Evolutionary conservation across 2,888 invertebrate genomes (phyloP).

Genomic region (Nebria brevicollis): DNA sequence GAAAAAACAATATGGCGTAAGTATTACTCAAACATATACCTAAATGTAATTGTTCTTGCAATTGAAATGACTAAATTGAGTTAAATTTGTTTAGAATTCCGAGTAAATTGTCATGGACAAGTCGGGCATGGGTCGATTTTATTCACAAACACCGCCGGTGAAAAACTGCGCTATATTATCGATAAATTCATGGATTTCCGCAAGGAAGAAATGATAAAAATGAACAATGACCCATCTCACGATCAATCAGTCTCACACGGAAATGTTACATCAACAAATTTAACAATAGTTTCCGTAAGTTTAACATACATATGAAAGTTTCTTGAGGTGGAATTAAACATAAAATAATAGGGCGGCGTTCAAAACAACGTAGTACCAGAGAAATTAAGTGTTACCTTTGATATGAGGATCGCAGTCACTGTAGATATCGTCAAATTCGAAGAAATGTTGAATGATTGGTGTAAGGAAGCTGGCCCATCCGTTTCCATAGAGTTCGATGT

Average conservation of each 20-base stretch:
- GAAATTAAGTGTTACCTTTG: conserved; percentile 78
- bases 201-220: neutral
- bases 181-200: conserved; percentile 34
- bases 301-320: neutral
- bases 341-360: conserved; percentile 76
- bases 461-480: conserved; percentile 69
- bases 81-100: conserved; percentile 13
- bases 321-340: neutral
- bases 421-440: conserved; percentile 72
- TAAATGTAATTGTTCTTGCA: too few relatives aligned
- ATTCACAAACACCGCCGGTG: conserved; percentile 10
- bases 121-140: conserved; percentile 16
- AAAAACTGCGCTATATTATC: conserved; percentile 28
- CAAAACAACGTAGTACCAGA: conserved; percentile 93
- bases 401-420: conserved; percentile 75
- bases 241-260: neutral
- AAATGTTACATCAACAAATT: conserved; percentile 24
- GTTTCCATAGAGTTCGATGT: conserved; percentile 67
- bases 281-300: conserved; percentile 32
- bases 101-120: conserved; percentile 26
- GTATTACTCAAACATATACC: conserved; percentile 56
- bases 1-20: conserved; percentile 88
- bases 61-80: neutral
- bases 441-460: conserved; percentile 60
- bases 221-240: neutral